phyloP scores from a whole-genome alignment of 1,140 invertebrate species.

The fruit fly (Drosophila melanogaster) region DNA sequence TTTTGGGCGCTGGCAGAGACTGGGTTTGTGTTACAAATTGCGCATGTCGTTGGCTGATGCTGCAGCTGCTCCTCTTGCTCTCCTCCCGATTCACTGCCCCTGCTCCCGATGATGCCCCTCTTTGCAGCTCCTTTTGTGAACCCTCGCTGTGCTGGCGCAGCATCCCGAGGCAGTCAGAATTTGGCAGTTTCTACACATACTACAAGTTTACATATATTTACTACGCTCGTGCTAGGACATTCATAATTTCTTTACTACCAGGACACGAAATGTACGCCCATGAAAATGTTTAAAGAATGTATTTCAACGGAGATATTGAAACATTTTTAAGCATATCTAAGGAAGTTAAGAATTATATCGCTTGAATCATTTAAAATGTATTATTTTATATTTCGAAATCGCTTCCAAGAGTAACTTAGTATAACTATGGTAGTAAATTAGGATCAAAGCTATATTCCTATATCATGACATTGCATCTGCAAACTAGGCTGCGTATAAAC shows the following conservation, averaged over 20 bases:
- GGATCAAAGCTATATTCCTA: not conserved
- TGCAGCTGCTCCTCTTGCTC: slow-evolving; percentile 30
- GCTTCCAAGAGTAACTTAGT: too few relatives aligned
- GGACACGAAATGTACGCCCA: not conserved
- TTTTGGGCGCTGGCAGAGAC: slow-evolving; percentile 79
- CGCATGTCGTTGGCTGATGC: slow-evolving; percentile 79
- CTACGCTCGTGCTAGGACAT: slow-evolving; percentile 32
- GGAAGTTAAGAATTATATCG: too few relatives aligned
- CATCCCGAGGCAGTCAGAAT: slow-evolving; percentile 35
- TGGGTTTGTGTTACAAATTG: slow-evolving; percentile 85
- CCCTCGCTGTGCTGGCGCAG: slow-evolving; percentile 16
- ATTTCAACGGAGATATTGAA: too few relatives aligned
- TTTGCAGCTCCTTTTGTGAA: slow-evolving; percentile 14
- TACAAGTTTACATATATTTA: slow-evolving; percentile 30
- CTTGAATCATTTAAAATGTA: too few relatives aligned
- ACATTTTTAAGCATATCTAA: too few relatives aligned
- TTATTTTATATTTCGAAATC: too few relatives aligned
- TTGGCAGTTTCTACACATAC: slow-evolving; percentile 41
- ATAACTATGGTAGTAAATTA: too few relatives aligned
- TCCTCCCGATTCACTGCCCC: slow-evolving; percentile 2
- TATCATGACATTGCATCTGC: not conserved
- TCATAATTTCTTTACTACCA: slow-evolving; percentile 7
- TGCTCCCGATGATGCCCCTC: slow-evolving; percentile 5
- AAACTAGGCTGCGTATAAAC: slow-evolving; percentile 22
- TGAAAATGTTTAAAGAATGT: too few relatives aligned